These are phyloP conservation scores for Plagodis pulveraria DNA, from an alignment of 2,888 invertebrate species.

Conservation along the genomic window DNA sequence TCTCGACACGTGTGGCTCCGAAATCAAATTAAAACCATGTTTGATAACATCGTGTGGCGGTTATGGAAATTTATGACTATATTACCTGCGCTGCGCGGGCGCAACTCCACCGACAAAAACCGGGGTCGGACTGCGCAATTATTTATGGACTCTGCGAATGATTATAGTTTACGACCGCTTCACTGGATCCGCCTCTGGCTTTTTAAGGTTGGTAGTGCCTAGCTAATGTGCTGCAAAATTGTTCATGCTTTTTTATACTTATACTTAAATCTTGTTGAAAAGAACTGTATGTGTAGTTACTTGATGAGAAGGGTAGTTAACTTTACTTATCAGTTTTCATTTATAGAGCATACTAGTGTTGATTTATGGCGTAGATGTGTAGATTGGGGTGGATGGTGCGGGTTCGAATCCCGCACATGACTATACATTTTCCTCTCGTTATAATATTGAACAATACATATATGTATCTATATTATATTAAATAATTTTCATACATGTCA, in stretches of 20 bases:
- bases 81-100: conserved; percentile 84
- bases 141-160: conserved; percentile 81
- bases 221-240: conserved; percentile 50
- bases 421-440: no score
- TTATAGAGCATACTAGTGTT: no score
- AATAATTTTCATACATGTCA: no score
- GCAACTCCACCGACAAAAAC: conserved; percentile 75
- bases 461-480: no score
- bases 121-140: conserved; percentile 77
- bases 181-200: conserved; percentile 70
- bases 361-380: no score
- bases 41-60: conserved; percentile 85
- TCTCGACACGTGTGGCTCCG: conserved; percentile 82
- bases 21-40: conserved; percentile 85
- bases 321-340: no score
- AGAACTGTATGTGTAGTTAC: no score
- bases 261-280: conserved; percentile 3
- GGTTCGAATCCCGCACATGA: no score
- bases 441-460: no score
- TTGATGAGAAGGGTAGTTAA: no score
- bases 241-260: conserved; percentile 36
- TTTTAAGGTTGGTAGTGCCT: conserved; percentile 36
- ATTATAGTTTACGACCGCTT: conserved; percentile 81
- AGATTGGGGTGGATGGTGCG: no score
- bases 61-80: conserved; percentile 86